Evolutionary conservation across 1,140 invertebrate genomes (phyloP).

Genomic region (Pseudomyrmex gracilis): DNA sequence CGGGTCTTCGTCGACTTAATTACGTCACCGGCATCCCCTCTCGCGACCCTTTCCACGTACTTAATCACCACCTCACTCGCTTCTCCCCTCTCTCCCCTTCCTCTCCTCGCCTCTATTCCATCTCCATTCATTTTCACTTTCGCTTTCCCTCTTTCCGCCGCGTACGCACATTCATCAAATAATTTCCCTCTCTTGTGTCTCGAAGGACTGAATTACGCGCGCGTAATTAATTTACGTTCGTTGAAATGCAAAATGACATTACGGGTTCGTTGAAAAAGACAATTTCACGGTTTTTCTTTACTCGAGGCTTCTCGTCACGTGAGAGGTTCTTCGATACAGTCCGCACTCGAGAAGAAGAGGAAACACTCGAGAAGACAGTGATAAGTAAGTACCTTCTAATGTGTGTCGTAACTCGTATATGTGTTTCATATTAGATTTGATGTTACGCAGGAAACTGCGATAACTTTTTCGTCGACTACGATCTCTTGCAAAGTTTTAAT

Average conservation of each 20-base stretch:
- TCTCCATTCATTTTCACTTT: conserved; percentile 69
- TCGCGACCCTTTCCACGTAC: conserved; percentile 64
- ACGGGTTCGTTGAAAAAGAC: background rate
- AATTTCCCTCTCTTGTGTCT: conserved; percentile 6
- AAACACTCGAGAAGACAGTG: background rate
- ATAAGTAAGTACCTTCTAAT: conserved; percentile 44
- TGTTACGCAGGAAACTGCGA: background rate
- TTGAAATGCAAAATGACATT: background rate
- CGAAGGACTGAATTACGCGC: conserved; percentile 33
- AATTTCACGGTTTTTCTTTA: background rate
- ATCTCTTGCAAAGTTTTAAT: conserved; percentile 12
- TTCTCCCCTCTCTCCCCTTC: conserved; percentile 2
- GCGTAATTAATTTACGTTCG: conserved; percentile 27
- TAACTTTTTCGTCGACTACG: background rate
- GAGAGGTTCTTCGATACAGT: too few relatives aligned
- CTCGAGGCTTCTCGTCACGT: too few relatives aligned
- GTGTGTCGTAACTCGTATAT: background rate
- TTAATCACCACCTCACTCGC: conserved; percentile 68
- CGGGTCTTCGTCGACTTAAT: conserved; percentile 74
- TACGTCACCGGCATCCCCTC: conserved; percentile 69
- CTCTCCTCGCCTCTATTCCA: conserved; percentile 34
- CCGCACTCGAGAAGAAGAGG: background rate
- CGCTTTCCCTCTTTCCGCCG: conserved; percentile 53
- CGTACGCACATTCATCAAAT: conserved; percentile 17
- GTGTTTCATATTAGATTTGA: conserved; percentile 15